These are phyloP conservation scores for Tethea ocularis DNA, from an alignment of 2,888 invertebrate species.

Conservation along the genomic window DNA sequence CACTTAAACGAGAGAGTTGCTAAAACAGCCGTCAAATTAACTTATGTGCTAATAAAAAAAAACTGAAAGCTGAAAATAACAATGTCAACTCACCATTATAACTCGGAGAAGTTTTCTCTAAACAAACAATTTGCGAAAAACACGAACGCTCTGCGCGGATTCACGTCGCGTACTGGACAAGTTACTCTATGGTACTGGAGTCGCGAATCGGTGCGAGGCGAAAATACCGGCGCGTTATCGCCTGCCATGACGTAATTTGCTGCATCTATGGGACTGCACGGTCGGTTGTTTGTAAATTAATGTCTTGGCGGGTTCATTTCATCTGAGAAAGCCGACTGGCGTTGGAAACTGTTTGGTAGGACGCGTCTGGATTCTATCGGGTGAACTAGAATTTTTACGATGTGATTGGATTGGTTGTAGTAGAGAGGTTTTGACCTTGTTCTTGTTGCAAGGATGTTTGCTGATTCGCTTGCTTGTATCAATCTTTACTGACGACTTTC, in stretches of 20 bases:
- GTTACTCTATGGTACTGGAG: not conserved
- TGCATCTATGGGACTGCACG: conserved; percentile 9
- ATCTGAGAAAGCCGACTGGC: not conserved
- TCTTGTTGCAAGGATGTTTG: not conserved
- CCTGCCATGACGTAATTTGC: conserved; percentile 4
- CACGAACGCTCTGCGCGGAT: not conserved
- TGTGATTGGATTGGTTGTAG: not conserved
- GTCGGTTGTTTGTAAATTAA: conserved; percentile 6
- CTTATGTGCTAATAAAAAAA: not conserved
- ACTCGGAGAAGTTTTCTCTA: conserved; percentile 1
- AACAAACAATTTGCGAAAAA: not conserved
- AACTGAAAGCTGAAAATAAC: conserved; percentile 1
- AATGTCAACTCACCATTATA: not conserved
- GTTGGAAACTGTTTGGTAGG: not conserved
- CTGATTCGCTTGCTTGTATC: too few relatives aligned
- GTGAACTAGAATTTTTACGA: not conserved
- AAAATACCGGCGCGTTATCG: conserved; percentile 7
- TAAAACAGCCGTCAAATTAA: not conserved
- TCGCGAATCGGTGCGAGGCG: not conserved
- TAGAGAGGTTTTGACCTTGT: not conserved
- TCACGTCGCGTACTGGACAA: conserved; percentile 5
- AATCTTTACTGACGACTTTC: too few relatives aligned
- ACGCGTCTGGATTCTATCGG: not conserved
- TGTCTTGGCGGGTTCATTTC: not conserved
- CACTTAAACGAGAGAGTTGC: too few relatives aligned